Base-by-base conservation (phyloP, 2,113 vertebrate species). In the Buteo buteo region DNA sequence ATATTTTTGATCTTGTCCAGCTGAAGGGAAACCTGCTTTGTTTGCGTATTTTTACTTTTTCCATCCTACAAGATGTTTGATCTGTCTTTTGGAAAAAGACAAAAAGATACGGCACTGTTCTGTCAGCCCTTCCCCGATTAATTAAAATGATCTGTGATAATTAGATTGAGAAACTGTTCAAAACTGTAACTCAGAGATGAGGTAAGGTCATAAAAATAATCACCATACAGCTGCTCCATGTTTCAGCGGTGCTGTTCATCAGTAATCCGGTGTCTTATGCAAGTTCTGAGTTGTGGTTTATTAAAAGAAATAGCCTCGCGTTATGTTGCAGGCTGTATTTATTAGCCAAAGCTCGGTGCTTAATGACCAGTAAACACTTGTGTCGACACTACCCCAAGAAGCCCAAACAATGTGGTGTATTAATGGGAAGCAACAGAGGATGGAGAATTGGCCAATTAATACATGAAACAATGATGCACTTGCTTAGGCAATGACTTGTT, bases 341-440 rank as follows among this genome's bases (percentile, higher is more conserved):
- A 29, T 74, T 24, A 16, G 40, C 42, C 66, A 29, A 6, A n/a
- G 64, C 47, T 45, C 34, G 2, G 42, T 14, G 45, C 72, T 52
- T 67, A 32, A 25, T 47, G 20, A 44, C 64, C 65, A 40, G 73
- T 21, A 29, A 47, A 22, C 50, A 16, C 36, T 47, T 11, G 34
- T 13, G 57, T 6, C 0, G 0, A 10, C 28, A 13, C 66, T 36
- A 2, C 67, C 61, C 45, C 1, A 5, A 14, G 59, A 3, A 36
- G 70, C 57, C 79, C 79, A 42, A 32, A 21, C 49, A 21, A 19
- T 0, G 7, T 6, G 19, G 18, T 59, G 67, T 65, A 34, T 45
- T 70, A 21, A 38, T 50, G 67, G 2, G 5, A 29, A 36, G 54
- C 47, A 40, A 9, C 50, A 34, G 82, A 44, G 82, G 42, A 7